A percentile compares a stretch with the other conserved stretches of the same genome.
Evolutionary conservation across 2,797 vertebrate species (phyloP).

Genomic region (Chaenodraco wilsoni): DNA sequence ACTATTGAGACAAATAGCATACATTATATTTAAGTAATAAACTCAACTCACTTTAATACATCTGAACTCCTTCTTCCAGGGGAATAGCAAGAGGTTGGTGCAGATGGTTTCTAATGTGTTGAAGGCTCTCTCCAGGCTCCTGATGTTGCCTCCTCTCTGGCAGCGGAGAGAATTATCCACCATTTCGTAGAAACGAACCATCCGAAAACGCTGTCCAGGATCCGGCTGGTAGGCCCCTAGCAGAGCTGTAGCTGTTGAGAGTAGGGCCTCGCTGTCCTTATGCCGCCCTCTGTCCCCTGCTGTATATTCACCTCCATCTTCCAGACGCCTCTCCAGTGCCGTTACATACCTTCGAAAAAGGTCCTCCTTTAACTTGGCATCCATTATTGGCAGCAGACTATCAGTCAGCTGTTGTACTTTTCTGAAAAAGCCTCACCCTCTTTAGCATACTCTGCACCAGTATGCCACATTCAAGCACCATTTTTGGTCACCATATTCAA

Average conservation of each 20-base stretch:
- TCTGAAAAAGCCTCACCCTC: constrained; percentile 68
- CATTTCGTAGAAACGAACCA: constrained; percentile 95
- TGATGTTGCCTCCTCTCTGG: constrained; percentile 88
- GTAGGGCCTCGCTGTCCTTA: constrained; percentile 89
- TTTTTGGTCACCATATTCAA: constrained; percentile 69
- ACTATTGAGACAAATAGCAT: neutral
- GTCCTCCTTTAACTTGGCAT: constrained; percentile 97
- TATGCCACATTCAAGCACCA: constrained; percentile 71
- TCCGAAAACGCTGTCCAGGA: constrained; percentile 91
- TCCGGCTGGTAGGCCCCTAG: constrained; percentile 94
- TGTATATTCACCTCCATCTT: constrained; percentile 72
- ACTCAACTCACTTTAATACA: constrained; percentile 90
- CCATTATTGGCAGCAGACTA: constrained; percentile 86
- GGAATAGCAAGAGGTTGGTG: constrained; percentile 96
- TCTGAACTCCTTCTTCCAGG: constrained; percentile 99
- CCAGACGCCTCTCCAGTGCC: constrained; percentile 91
- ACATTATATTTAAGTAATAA: neutral
- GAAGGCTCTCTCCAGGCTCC: constrained; percentile 90
- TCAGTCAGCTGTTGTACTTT: constrained; percentile 71
- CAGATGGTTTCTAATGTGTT: constrained; percentile 91
- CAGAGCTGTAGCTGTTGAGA: constrained; percentile 91
- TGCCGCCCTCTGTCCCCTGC: constrained; percentile 79
- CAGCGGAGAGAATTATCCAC: constrained; percentile 91
- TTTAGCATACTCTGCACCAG: constrained; percentile 66
- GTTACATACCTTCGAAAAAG: constrained; percentile 96